Evolutionary conservation across 1,140 invertebrate species (phyloP).

Genomic region (Macrostomum lignano): DNA sequence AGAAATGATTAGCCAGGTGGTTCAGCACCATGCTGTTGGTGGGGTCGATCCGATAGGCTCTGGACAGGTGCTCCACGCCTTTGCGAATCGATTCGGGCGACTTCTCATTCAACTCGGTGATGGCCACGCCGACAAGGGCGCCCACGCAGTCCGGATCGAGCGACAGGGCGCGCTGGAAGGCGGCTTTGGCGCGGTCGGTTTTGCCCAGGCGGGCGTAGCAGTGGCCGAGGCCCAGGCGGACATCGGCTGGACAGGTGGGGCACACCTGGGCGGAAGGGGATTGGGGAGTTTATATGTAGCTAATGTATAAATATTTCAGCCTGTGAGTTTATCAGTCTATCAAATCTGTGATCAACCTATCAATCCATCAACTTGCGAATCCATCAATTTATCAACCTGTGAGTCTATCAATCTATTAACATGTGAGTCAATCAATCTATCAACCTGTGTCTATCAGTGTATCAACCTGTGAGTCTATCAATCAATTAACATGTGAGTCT

Average conservation of each 20-base stretch:
- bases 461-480: no score
- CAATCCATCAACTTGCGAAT: no score
- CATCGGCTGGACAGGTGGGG: constrained; percentile 79
- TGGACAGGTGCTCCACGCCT: constrained; percentile 78
- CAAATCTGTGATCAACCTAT: no score
- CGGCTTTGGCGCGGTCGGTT: constrained; percentile 69
- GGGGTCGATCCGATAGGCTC: constrained; percentile 82
- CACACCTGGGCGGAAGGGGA: no score
- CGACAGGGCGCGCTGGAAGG: constrained; percentile 73
- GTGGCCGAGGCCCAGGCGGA: constrained; percentile 80
- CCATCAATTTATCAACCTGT: no score
- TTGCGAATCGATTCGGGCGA: constrained; percentile 63
- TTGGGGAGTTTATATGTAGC: no score
- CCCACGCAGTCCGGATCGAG: constrained; percentile 76
- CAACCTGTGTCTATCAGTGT: no score
- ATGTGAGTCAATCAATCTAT: no score
- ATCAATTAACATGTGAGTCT: no score
- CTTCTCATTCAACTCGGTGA: constrained; percentile 69
- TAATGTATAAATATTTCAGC: no score
- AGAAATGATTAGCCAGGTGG: constrained; percentile 96
- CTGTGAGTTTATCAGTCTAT: no score
- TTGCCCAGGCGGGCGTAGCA: constrained; percentile 88
- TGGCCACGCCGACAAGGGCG: constrained; percentile 69
- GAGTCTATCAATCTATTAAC: no score
- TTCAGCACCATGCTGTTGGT: constrained; percentile 97